Percentiles rank a stretch among this genome's conserved stretches.
Conservation (phyloP, 2,888 invertebrate genomes). For the Nephrocerus scutellatus region DNA sequence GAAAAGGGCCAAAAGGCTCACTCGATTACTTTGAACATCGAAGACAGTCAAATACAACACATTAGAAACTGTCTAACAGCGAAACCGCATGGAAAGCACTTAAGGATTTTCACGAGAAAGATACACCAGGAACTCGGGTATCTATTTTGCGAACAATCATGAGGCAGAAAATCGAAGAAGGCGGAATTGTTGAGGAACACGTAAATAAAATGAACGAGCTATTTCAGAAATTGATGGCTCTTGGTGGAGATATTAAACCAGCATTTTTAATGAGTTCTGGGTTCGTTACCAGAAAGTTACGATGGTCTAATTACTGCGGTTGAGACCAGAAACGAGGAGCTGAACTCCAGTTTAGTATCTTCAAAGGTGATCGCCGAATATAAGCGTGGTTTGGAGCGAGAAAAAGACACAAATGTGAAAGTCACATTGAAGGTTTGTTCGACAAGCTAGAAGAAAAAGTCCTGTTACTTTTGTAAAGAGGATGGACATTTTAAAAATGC, state of each 20-base stretch:
- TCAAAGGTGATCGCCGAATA: slow-evolving; percentile 17
- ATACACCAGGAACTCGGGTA: slow-evolving; percentile 16
- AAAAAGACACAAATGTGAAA: not conserved
- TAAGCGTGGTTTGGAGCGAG: slow-evolving; percentile 7
- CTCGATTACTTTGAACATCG: slow-evolving; percentile 13
- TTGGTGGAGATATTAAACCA: slow-evolving; percentile 7
- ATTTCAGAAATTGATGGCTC: slow-evolving; percentile 14
- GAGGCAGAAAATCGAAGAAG: slow-evolving; percentile 14
- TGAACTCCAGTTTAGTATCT: slow-evolving; percentile 11
- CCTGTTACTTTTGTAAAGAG: slow-evolving; percentile 21
- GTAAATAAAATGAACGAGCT: slow-evolving; percentile 14
- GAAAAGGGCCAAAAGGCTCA: slow-evolving; percentile 10
- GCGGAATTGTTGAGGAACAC: slow-evolving; percentile 16
- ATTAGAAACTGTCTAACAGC: slow-evolving; percentile 6
- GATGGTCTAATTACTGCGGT: slow-evolving; percentile 19
- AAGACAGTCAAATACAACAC: slow-evolving; percentile 15
- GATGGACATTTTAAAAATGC: slow-evolving; percentile 14
- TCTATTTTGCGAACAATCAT: slow-evolving; percentile 18
- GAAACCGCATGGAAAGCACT: slow-evolving; percentile 12
- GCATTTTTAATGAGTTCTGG: slow-evolving; percentile 14
- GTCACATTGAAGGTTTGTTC: slow-evolving; percentile 4
- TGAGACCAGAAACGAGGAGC: slow-evolving; percentile 13
- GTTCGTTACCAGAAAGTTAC: slow-evolving; percentile 16
- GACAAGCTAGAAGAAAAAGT: too few species aligned
- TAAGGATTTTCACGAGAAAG: slow-evolving; percentile 13